A percentile compares a stretch with the other conserved stretches of the same genome.
phyloP scores from a whole-genome alignment of 2,888 invertebrate species.

The Ophion ventricosus region DNA sequence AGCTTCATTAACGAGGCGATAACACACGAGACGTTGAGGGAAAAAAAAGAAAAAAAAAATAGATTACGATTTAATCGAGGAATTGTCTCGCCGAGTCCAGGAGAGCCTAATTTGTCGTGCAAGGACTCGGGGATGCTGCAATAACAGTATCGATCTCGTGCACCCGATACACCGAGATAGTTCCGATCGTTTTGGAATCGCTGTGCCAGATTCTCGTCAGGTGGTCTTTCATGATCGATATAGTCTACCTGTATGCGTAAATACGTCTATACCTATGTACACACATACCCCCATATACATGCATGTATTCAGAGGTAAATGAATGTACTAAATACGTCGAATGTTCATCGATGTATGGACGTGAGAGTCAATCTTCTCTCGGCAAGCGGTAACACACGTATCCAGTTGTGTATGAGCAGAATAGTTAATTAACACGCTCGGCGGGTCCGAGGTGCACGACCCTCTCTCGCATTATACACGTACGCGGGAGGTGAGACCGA shows the following conservation, averaged over 20 bases:
- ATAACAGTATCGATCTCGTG: conserved; percentile 40
- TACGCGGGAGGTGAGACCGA: conserved; percentile 32
- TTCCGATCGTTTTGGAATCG: conserved; percentile 51
- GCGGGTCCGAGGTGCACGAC: conserved; percentile 62
- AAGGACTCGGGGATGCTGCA: conserved; percentile 33
- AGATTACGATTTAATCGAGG: neutral
- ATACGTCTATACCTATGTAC: conserved; percentile 23
- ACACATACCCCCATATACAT: conserved; percentile 4
- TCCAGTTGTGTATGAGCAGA: conserved; percentile 53
- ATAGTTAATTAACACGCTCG: conserved; percentile 64
- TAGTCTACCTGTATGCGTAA: neutral
- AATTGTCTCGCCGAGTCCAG: conserved; percentile 15
- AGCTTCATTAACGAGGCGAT: neutral
- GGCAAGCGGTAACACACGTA: conserved; percentile 43
- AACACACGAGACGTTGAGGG: neutral
- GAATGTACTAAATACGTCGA: conserved; percentile 49
- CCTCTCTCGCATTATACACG: conserved; percentile 26
- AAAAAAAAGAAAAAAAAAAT: conserved; percentile 1
- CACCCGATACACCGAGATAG: conserved; percentile 25
- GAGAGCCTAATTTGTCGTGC: conserved; percentile 30
- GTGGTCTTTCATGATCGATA: conserved; percentile 45
- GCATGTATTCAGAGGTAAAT: conserved; percentile 25
- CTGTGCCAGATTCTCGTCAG: conserved; percentile 55
- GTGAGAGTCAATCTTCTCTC: conserved; percentile 30
- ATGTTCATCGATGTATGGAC: conserved; percentile 32